These are phyloP conservation scores for Patella ulyssiponensis DNA, from an alignment of 2,888 invertebrate genomes.

Conservation along the genomic window DNA sequence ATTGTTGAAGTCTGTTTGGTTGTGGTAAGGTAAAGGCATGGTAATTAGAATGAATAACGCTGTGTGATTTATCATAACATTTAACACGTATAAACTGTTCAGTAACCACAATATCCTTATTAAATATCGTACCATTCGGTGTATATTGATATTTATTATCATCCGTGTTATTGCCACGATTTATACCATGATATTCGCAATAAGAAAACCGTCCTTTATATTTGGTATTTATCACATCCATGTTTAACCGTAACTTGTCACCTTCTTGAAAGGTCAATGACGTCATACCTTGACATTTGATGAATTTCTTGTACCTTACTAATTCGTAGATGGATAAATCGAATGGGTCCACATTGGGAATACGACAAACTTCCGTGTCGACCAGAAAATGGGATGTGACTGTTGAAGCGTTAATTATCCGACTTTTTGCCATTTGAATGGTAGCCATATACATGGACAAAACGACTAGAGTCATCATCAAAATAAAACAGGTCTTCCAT, in stretches of 20 bases:
- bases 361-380: slow-evolving; percentile 62
- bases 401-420: too few species aligned
- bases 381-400: slow-evolving; percentile 45
- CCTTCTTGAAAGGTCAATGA: slow-evolving; percentile 59
- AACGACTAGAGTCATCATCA: too few species aligned
- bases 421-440: too few species aligned
- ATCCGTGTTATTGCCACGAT: slow-evolving; percentile 41
- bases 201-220: slow-evolving; percentile 49
- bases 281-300: slow-evolving; percentile 44
- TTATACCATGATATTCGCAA: slow-evolving; percentile 60
- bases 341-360: slow-evolving; percentile 65
- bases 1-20: too few species aligned
- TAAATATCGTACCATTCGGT: slow-evolving; percentile 31
- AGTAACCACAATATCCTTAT: slow-evolving; percentile 36
- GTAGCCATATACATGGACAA: too few species aligned
- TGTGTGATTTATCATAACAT: slow-evolving; percentile 48
- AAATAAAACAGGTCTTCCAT: too few species aligned
- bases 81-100: slow-evolving; percentile 62
- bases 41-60: too few species aligned
- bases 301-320: too few species aligned
- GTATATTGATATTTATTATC: slow-evolving; percentile 38
- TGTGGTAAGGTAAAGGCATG: too few species aligned
- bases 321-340: too few species aligned
- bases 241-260: slow-evolving; percentile 46
- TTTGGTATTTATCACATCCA: slow-evolving; percentile 42